Conservation (phyloP, 2,113 vertebrate genomes). For the Corydoras maculifer region DNA sequence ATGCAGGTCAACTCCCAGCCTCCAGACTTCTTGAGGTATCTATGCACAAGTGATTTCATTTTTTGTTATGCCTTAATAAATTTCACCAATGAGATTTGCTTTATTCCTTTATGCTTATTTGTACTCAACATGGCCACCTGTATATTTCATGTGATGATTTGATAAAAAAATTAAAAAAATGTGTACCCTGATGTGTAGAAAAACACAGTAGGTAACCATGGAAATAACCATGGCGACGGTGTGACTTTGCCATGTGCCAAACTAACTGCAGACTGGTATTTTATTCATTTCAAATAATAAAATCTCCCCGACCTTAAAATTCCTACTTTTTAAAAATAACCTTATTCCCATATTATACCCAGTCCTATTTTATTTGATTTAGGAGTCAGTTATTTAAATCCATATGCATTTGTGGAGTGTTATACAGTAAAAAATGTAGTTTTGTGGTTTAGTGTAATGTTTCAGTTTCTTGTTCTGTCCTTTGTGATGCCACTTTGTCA, state of each 20-base stretch:
- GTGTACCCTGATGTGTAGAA: not conserved
- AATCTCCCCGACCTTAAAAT: too few relatives aligned
- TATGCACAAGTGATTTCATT: conserved; percentile 19
- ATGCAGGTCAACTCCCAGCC: conserved; percentile 50
- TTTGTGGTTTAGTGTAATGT: conserved; percentile 40
- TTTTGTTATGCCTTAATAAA: conserved; percentile 7
- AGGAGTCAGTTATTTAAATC: conserved; percentile 33
- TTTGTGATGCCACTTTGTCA: conserved; percentile 51
- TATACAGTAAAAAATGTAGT: conserved; percentile 50
- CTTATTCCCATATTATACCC: conserved; percentile 30
- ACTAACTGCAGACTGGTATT: not conserved
- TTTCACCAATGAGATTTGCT: not conserved
- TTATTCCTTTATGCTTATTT: too few relatives aligned
- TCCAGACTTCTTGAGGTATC: conserved; percentile 32
- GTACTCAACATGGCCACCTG: too few relatives aligned
- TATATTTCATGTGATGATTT: too few relatives aligned
- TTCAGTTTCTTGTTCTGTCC: conserved; percentile 54
- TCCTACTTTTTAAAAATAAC: too few relatives aligned
- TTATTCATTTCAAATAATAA: not conserved
- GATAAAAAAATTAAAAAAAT: too few relatives aligned
- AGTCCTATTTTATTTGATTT: too few relatives aligned
- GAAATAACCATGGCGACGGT: conserved; percentile 1
- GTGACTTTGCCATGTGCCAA: conserved; percentile 42
- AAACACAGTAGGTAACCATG: conserved; percentile 13
- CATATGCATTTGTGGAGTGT: conserved; percentile 55